Evolutionary conservation across 1,140 invertebrate genomes (phyloP).

Genomic region (Mylabris phalerata): DNA sequence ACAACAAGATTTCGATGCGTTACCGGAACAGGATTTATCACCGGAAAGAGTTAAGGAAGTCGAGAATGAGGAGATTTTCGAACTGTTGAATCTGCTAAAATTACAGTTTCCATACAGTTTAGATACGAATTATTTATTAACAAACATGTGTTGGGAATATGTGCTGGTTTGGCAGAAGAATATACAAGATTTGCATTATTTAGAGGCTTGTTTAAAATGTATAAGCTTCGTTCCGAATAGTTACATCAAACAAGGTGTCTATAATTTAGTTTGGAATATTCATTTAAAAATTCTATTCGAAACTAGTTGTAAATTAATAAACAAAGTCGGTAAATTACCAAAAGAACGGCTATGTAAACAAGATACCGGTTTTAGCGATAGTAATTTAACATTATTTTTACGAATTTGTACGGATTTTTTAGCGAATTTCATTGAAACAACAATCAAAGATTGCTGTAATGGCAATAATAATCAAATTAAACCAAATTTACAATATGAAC

Average conservation of each 20-base stretch:
- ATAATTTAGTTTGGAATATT: conserved; percentile 79
- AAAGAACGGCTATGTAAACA: conserved; percentile 74
- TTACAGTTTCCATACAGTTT: conserved; percentile 81
- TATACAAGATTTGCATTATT: conserved; percentile 55
- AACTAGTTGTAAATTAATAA: conserved; percentile 66
- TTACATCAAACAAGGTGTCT: conserved; percentile 62
- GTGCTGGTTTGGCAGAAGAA: conserved; percentile 78
- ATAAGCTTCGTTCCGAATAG: conserved; percentile 54
- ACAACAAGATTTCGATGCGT: neutral
- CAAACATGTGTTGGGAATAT: conserved; percentile 88
- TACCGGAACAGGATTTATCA: conserved; percentile 7
- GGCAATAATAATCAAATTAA: conserved; percentile 40
- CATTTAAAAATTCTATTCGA: conserved; percentile 73
- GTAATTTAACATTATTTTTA: conserved; percentile 61
- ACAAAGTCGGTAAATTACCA: conserved; percentile 81
- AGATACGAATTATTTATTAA: conserved; percentile 65
- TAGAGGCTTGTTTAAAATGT: conserved; percentile 58
- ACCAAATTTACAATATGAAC: conserved; percentile 53
- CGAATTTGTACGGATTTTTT: conserved; percentile 64
- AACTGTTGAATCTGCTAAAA: conserved; percentile 55
- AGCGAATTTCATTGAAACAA: conserved; percentile 67
- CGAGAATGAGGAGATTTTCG: conserved; percentile 46
- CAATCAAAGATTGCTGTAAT: conserved; percentile 39
- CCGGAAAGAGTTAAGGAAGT: conserved; percentile 26
- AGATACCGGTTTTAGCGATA: conserved; percentile 66